Evolutionary conservation across 2,113 vertebrate genomes (phyloP).

Genomic region (Nycticebus coucang): DNA sequence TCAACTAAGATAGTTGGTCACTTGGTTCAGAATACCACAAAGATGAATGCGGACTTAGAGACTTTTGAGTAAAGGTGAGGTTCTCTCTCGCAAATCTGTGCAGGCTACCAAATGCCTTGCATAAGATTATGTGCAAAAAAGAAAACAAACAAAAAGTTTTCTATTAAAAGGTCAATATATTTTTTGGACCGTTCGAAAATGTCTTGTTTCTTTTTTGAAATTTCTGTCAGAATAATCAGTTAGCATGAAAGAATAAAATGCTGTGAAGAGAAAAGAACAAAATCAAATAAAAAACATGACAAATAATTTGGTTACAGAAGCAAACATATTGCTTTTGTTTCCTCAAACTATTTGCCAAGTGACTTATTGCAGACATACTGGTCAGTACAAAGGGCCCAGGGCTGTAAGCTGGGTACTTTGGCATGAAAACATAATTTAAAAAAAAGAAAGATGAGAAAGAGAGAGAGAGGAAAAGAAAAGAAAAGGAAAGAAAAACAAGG

Average conservation of each 20-base stretch:
- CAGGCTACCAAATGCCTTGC: not conserved
- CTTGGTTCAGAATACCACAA: not conserved
- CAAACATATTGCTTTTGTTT: not conserved
- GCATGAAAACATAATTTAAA: conserved; percentile 23
- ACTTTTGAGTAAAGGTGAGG: not conserved
- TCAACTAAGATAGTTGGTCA: not conserved
- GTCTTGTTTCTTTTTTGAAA: conserved; percentile 36
- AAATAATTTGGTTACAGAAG: not conserved
- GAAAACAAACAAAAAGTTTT: not conserved
- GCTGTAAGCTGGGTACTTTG: conserved; percentile 53
- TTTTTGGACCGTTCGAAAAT: not conserved
- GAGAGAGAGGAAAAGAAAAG: not conserved
- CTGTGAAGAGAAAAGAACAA: not conserved
- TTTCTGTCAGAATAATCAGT: conserved; percentile 49
- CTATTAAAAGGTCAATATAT: not conserved
- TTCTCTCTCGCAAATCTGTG: not conserved
- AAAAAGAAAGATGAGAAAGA: no score
- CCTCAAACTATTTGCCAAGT: not conserved
- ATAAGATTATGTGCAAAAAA: not conserved
- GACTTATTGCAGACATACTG: conserved; percentile 1
- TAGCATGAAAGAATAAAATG: conserved; percentile 27
- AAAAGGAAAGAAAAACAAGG: conserved; percentile 15
- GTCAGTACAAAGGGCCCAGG: not conserved
- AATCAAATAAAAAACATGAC: not conserved
- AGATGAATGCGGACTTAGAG: not conserved